Base-by-base conservation (phyloP, 2,797 vertebrate genomes). In the Ctenosaura bakeri region DNA sequence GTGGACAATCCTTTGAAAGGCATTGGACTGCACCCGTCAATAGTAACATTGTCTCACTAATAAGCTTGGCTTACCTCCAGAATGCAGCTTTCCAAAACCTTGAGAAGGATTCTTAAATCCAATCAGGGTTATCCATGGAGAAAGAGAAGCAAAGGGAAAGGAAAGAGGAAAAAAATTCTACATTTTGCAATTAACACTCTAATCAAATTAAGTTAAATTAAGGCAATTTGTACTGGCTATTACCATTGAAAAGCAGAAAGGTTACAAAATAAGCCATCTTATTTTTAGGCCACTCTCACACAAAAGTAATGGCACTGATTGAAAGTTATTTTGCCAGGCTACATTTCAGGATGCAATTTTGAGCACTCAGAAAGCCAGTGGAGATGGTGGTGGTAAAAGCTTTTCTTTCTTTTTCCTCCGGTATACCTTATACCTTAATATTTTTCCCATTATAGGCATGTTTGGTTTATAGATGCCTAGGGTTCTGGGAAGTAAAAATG, bases 171-270 rank as follows among this genome's bases (percentile, higher is more conserved):
- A 46, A 82, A 56, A 71, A 81, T 32, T 29, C 78, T 73, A 29
- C 38, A 73, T 56, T 73, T 71, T 90, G 52, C 64, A 71, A 59
- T 90, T 81, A 81, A 59, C 32, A 22, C 54, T 81, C 69, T 81
- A 90, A 82, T 87, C 78, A 86, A 88, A 88, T 89, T 83, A 77
- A 66, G 42, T 79, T 38, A 90, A 80, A 85, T 85, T 85, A 85
- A 85, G 74, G 62, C 79, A 82, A 56, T 88, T 85, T 79, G 42
- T 35, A 32, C 71, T 88, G 29, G 79, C 52, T 82, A 88, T 62
- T 90, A 62, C 83, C 77, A 62, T 85, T 86, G 42, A 50, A 76
- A 73, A 83, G 22, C 29, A 81, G 66, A 81, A 35, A 54, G 35
- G 22, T 88, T 86, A 54, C 22, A 73, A 62, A 74, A 83, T 16